A percentile compares a stretch with the other conserved stretches of the same genome.
These are phyloP conservation scores for Cephalopachus bancanus DNA, from an alignment of 2,797 vertebrate genomes.

Conservation along the genomic window DNA sequence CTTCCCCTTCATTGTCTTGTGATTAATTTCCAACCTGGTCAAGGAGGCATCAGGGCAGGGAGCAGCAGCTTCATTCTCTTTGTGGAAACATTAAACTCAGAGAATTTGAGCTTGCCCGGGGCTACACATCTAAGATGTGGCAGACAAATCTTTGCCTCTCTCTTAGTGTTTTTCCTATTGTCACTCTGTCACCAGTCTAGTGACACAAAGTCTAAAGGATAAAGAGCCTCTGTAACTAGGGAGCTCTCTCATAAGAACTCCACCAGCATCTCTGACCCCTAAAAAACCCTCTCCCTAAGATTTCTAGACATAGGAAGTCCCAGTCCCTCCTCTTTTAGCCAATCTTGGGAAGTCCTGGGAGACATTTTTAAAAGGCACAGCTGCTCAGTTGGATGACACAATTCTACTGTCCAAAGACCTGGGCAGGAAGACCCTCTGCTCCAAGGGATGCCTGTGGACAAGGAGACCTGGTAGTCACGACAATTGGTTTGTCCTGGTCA, in stretches of 20 bases:
- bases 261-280: background rate
- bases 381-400: background rate
- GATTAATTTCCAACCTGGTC: fast-evolving
- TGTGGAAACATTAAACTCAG: background rate
- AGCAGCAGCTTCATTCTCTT: background rate
- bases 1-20: background rate
- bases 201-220: background rate
- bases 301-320: background rate
- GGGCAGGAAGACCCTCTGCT: background rate
- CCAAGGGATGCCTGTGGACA: background rate
- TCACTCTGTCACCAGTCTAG: background rate
- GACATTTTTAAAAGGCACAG: background rate
- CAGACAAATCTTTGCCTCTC: background rate
- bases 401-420: background rate
- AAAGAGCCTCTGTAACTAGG: background rate
- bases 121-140: background rate
- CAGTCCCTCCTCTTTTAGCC: background rate
- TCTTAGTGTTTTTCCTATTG: background rate
- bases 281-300: background rate
- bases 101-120: background rate
- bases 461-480: background rate
- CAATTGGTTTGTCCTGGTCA: background rate
- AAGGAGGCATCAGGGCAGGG: fast-evolving
- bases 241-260: background rate
- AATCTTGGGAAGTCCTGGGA: too few relatives aligned